These are phyloP conservation scores for Anthopleura xanthogrammica DNA, from an alignment of 92 coral and sea anemone species.

Conservation along the genomic window DNA sequence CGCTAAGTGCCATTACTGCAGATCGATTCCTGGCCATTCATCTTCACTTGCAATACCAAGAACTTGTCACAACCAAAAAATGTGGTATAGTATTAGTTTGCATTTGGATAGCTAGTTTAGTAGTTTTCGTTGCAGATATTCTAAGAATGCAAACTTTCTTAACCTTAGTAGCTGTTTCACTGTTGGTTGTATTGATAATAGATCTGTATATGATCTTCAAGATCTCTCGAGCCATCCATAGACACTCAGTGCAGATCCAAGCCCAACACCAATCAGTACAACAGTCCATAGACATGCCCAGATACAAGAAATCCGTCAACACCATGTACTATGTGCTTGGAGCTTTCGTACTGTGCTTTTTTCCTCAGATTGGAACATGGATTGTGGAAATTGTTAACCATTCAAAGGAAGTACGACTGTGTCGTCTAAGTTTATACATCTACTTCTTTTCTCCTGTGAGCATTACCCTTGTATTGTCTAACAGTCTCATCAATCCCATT, in stretches of 20 bases:
- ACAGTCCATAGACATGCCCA: conserved; percentile 18
- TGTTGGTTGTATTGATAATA: background rate
- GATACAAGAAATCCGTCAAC: conserved; percentile 33
- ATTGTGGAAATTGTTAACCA: background rate
- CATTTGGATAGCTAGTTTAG: too few relatives aligned
- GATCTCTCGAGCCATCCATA: background rate
- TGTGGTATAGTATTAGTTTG: background rate
- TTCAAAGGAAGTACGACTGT: background rate
- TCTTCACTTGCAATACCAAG: conserved; percentile 44
- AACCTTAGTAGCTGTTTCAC: background rate
- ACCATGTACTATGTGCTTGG: conserved; percentile 39
- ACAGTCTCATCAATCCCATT: background rate
- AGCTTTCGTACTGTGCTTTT: too few relatives aligned
- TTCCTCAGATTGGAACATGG: background rate
- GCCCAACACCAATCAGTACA: conserved; percentile 12
- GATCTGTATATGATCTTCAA: background rate
- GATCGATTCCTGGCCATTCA: conserved; percentile 43
- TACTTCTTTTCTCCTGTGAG: background rate
- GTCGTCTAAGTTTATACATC: background rate
- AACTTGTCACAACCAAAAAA: conserved; percentile 28
- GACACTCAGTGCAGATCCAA: conserved; percentile 9
- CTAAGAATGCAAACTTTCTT: background rate
- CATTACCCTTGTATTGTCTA: background rate
- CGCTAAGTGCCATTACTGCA: conserved; percentile 21
- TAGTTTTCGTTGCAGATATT: too few relatives aligned